These are phyloP conservation scores for Heliconius himera DNA, from an alignment of 1,140 invertebrate species.

Conservation along the genomic window DNA sequence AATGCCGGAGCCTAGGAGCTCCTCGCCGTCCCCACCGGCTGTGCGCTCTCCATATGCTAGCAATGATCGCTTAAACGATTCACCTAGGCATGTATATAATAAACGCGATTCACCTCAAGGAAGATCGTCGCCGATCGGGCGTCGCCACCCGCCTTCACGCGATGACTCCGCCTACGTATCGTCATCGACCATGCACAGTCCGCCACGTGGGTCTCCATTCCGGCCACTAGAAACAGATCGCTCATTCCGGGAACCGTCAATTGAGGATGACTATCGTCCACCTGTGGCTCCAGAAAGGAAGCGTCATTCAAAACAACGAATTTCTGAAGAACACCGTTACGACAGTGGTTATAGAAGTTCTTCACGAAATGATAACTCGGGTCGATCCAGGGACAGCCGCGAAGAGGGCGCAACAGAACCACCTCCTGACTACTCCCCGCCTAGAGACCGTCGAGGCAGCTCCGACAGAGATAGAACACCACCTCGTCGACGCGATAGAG, in stretches of 20 bases:
- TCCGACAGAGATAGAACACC: slow-evolving; percentile 80
- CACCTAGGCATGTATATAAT: slow-evolving; percentile 70
- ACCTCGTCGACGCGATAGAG: slow-evolving; percentile 73
- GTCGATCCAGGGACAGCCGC: slow-evolving; percentile 74
- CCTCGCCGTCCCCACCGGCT: slow-evolving; percentile 76
- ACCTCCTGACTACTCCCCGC: slow-evolving; percentile 87
- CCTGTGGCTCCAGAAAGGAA: slow-evolving; percentile 84
- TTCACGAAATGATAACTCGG: slow-evolving; percentile 78
- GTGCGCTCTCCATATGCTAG: slow-evolving; percentile 77
- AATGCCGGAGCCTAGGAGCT: slow-evolving; percentile 73
- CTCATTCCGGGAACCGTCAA: slow-evolving; percentile 69
- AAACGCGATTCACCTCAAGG: slow-evolving; percentile 75
- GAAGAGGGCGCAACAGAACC: slow-evolving; percentile 82
- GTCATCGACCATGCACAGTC: slow-evolving; percentile 81
- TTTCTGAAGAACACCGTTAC: slow-evolving; percentile 78
- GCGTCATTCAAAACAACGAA: slow-evolving; percentile 76
- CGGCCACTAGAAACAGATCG: slow-evolving; percentile 72
- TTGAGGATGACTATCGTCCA: slow-evolving; percentile 74
- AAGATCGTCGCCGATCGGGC: slow-evolving; percentile 73
- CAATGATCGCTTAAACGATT: slow-evolving; percentile 76
- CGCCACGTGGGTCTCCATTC: slow-evolving; percentile 77
- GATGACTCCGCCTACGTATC: slow-evolving; percentile 82
- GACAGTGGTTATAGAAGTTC: slow-evolving; percentile 82
- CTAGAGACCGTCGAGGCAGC: slow-evolving; percentile 80
- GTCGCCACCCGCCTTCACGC: slow-evolving; percentile 76